Evolutionary conservation across 2,888 invertebrate genomes (phyloP), one percentile per base, ranked within the genome.

Genomic region (Macaria liturata): DNA sequence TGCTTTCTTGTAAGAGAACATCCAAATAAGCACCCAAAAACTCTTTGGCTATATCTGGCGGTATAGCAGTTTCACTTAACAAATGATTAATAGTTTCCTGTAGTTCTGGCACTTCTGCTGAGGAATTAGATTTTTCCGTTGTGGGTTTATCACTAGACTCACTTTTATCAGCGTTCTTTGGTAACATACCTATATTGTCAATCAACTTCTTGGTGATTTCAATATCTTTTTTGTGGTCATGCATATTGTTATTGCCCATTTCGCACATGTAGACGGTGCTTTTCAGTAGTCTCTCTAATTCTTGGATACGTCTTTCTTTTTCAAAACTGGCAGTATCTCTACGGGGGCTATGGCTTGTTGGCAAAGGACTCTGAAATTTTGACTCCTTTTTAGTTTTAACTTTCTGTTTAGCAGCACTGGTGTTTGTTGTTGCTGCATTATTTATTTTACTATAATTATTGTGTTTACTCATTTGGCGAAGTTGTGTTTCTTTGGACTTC

Each of bases 181-280:
- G 73, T 5, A 69, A 20, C 44, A 76, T 80, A 0, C 74, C 81
- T n/a, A 86, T 65, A 52, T 83, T 83, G 42, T 83, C 67, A 3
- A 86, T 80, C 6, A 88, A 65, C 34, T 77, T 78, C 67, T 81
- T 83, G 0, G 87, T 86, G n/a, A 82, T 83, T 69, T 74, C 70
- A 4, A 88, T 88, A 64, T 89, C 86, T 63, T 80, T 82, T 20
- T 81, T 82, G 9, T 81, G 80, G 63, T 70, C 78, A 62, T 69
- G 81, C 5, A 66, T 64, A 46, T 62, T 64, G 42, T 69, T 76
- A 20, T 60, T 68, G 3, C 70, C 62, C 1, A 83, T 80, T 57
- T 83, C 83, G 63, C 82, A 86, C 20, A 82, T 66, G 43, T 90
- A 91, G 0, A 90, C 81, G 0, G 88, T 91, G 60, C 77, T 89